Evolutionary conservation across 2,888 invertebrate species (phyloP).

Genomic region (Sepiola atlantica): DNA sequence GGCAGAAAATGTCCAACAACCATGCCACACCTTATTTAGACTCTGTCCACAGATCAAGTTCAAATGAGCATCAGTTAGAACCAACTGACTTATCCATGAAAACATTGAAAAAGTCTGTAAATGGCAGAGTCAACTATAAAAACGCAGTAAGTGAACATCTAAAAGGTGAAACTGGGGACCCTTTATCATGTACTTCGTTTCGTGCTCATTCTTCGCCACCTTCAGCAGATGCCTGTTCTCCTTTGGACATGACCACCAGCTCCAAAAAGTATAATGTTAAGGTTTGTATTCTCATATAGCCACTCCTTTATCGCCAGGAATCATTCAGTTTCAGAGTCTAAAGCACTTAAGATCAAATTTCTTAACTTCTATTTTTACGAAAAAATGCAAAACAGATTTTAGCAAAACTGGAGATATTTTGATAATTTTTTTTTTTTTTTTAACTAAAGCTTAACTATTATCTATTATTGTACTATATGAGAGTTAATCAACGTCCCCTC

Average conservation of each 20-base stretch:
- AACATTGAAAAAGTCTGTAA: constrained; percentile 41
- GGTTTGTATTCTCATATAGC: background rate
- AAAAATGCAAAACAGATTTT: no score
- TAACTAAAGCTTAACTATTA: no score
- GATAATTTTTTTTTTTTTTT: no score
- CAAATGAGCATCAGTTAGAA: constrained; percentile 35
- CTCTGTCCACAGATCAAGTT: constrained; percentile 38
- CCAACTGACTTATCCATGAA: constrained; percentile 43
- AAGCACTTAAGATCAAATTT: no score
- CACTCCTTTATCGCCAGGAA: no score
- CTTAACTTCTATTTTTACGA: no score
- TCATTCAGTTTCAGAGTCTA: no score
- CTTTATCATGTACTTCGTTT: constrained; percentile 3
- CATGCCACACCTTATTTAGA: constrained; percentile 39
- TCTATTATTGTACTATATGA: no score
- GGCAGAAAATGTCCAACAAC: background rate
- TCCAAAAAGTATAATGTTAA: constrained; percentile 37
- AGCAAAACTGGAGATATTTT: no score
- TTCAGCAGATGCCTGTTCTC: background rate
- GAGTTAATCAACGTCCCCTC: no score
- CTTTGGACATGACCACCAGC: constrained; percentile 44
- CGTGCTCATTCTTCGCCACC: constrained; percentile 23
- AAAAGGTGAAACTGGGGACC: constrained; percentile 35
- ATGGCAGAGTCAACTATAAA: constrained; percentile 41
- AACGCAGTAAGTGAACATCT: constrained; percentile 22